Base-by-base conservation (phyloP, 2,797 vertebrate genomes). In the Malacoraja senta region DNA sequence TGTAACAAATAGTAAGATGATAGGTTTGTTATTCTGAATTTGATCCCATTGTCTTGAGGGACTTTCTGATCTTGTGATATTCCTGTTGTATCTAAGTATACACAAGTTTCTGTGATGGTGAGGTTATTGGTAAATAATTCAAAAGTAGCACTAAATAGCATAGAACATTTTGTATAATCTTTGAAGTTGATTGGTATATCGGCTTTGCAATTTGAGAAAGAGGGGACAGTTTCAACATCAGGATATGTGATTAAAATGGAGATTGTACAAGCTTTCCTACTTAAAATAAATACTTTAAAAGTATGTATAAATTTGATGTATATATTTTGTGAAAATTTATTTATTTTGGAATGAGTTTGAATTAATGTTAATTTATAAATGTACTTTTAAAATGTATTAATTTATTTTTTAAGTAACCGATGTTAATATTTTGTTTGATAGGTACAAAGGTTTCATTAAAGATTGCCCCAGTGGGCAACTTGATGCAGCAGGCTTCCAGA, bases 401-500 rank as follows among this genome's bases (percentile, higher is more conserved):
- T 76, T 92, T 92, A 92, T 13, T 92, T 35, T 38, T 92, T 24
- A 58, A 76, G 53, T 91, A 74, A 76, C 29, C 12, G 29, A 1
- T 19, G 12, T 58, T 92, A 92, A 74, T 92, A 74, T 76, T 92
- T 74, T 58, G 9, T 8, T 1, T 77, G 26, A 0, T 96, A 99
- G 99, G 99, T 99, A 99, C 95, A 99, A 99, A 95, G 99, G 99
- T 94, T 99, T 99, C 94, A 99, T 99, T 94, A 99, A 99, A 95
- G 99, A 99, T 94, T 99, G 99, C 93, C 99, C 99, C 84, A 99
- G 98, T 0, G 99, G 99, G 80, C 99, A 99, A 96, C 96, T 99
- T 61, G 99, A 99, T 0, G 98, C 98, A 0, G 96, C 98, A 0
- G 99, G 99, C 94, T 99, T 99, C 95, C 99, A 99, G 96, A 99